Evolutionary conservation across 2,888 invertebrate genomes (phyloP), one percentile per base, ranked within the genome.

Genomic region (Ormyrus nitidulus): DNA sequence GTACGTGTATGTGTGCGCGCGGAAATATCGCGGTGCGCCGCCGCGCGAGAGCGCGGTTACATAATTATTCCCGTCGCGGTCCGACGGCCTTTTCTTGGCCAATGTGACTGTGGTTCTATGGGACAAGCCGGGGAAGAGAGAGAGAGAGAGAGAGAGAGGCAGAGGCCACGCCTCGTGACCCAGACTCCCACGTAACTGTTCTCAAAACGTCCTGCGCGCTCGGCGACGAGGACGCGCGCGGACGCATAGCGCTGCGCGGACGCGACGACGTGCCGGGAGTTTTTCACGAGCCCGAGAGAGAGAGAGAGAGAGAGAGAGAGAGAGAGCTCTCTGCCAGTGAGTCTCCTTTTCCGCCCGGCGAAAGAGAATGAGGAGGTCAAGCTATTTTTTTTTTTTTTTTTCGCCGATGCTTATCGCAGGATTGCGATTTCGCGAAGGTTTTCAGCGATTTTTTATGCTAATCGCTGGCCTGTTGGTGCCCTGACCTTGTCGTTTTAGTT

Each of bases 141-240:
- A n/a, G 51, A 44, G 56, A 8, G 56, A 6, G n/a, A 46, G 68
- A 44, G 19, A 85, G 85, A 72, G 85, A 86, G 88, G 88, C 89
- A 87, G 88, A 88, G 88, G 89, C 90, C 89, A 89, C 90, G 90
- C 90, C 90, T 89, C 87, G 89, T 90, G 90, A 90, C 90, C 90
- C 89, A 90, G 89, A 90, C 90, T 90, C 89, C 88, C 88, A 89
- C 87, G 87, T 90, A 90, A 90, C 90, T 90, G 90, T 90, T 90
- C 87, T 89, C 88, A 87, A 79, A 79, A 74, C 74, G 74, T 79
- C 68, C 54, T 51, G n/a, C 19, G 51, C 13, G 44, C 64, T 51
- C 44, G 44, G 61, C 61, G 4, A 4, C 62, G 3, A 5, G 8
- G 5, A 44, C 68, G 19, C 7, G 46, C n/a, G 62, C 51, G 70